These are phyloP conservation scores for Psammodynastes pulverulentus DNA, from an alignment of 2,113 vertebrate species.

Conservation along the genomic window DNA sequence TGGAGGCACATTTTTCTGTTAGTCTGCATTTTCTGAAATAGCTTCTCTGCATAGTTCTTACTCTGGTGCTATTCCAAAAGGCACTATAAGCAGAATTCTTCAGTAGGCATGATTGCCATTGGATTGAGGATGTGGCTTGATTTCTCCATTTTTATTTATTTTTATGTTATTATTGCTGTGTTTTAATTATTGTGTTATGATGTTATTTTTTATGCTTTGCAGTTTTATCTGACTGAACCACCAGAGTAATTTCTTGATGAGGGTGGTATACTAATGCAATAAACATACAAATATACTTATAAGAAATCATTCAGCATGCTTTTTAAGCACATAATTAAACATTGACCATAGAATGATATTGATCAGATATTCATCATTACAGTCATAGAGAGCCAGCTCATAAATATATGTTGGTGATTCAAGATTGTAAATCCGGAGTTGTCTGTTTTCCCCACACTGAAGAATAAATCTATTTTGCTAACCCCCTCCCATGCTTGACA, in stretches of 20 bases:
- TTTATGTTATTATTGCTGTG: background rate
- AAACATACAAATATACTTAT: background rate
- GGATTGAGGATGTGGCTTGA: background rate
- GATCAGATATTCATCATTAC: background rate
- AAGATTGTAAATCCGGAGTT: background rate
- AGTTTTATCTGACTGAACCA: background rate
- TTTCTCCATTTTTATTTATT: background rate
- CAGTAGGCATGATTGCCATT: background rate
- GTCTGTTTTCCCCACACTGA: background rate
- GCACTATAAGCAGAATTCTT: background rate
- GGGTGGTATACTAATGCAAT: background rate
- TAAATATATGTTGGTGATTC: background rate
- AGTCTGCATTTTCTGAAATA: background rate
- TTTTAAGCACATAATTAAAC: background rate
- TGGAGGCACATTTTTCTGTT: background rate
- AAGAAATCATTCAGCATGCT: background rate
- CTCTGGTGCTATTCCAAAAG: background rate
- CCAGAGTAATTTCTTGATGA: background rate
- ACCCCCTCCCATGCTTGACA: background rate
- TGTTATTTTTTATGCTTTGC: background rate
- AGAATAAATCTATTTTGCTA: background rate
- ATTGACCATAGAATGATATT: background rate
- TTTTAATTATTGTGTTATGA: background rate
- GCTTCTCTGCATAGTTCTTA: background rate
- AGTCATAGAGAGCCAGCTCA: background rate